phyloP scores from a whole-genome alignment of 2,888 invertebrate species.

The Magallana nippona region DNA sequence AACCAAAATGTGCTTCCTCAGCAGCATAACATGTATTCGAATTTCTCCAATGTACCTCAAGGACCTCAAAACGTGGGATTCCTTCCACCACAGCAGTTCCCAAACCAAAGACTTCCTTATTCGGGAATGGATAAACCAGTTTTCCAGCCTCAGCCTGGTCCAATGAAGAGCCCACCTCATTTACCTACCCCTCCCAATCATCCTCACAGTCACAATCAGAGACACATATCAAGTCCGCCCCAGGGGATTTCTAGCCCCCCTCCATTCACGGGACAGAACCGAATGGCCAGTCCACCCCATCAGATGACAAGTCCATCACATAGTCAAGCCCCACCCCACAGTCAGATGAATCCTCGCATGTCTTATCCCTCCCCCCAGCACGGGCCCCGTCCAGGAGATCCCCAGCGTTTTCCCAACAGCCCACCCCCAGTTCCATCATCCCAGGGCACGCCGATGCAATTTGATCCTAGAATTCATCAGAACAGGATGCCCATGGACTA shows the following conservation, averaged over 20 bases:
- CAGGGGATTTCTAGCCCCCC: constrained; percentile 33
- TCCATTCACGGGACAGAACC: background rate
- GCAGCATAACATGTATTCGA: constrained; percentile 15
- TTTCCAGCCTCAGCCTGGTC: constrained; percentile 37
- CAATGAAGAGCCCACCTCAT: constrained; percentile 36
- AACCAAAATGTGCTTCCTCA: background rate
- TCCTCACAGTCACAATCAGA: constrained; percentile 8
- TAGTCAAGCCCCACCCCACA: constrained; percentile 35
- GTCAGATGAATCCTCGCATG: constrained; percentile 35
- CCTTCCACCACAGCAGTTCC: constrained; percentile 37
- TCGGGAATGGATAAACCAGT: constrained; percentile 40
- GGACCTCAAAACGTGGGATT: constrained; percentile 9
- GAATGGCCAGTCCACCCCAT: constrained; percentile 42
- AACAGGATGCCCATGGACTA: constrained; percentile 30
- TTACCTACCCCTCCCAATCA: background rate
- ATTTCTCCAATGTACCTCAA: constrained; percentile 26
- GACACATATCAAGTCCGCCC: constrained; percentile 36
- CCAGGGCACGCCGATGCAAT: background rate
- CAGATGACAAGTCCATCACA: constrained; percentile 39
- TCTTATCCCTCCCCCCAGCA: background rate
- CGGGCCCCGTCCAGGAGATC: constrained; percentile 22
- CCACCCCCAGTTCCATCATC: constrained; percentile 7
- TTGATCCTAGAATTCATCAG: constrained; percentile 14
- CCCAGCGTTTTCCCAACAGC: background rate
- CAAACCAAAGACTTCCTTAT: constrained; percentile 40